Percentiles rank a stretch among this genome's conserved stretches.
phyloP scores from a whole-genome alignment of 2,888 invertebrate species.

The Cataglyphis albicans region DNA sequence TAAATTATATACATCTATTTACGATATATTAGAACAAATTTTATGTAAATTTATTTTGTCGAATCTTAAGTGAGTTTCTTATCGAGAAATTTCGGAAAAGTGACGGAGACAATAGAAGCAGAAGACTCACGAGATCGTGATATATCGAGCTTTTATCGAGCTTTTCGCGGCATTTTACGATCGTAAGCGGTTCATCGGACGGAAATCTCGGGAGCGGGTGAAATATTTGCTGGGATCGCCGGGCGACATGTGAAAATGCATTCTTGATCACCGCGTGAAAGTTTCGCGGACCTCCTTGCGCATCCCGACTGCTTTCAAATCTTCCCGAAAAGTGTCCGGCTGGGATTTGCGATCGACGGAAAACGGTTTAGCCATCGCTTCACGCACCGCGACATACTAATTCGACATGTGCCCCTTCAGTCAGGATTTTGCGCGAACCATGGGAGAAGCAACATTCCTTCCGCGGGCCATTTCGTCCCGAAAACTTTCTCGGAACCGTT shows the following conservation, averaged over 20 bases:
- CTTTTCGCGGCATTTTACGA: not conserved
- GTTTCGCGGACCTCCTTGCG: slow-evolving; percentile 31
- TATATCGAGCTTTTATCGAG: not conserved
- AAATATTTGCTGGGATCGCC: slow-evolving; percentile 42
- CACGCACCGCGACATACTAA: not conserved
- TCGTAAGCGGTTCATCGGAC: not conserved
- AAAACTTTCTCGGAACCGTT: slow-evolving; percentile 45
- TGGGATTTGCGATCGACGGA: slow-evolving; percentile 63
- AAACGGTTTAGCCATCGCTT: slow-evolving; percentile 44
- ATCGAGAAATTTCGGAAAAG: not conserved
- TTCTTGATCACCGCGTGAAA: slow-evolving; percentile 57
- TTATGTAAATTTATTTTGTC: not conserved
- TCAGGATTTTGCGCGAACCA: slow-evolving; percentile 46
- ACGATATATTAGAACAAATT: not conserved
- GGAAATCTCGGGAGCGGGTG: slow-evolving; percentile 5
- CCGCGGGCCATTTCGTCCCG: slow-evolving; percentile 60
- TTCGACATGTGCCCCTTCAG: slow-evolving; percentile 33
- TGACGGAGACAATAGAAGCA: not conserved
- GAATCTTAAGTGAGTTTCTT: not conserved
- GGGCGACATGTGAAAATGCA: slow-evolving; percentile 56
- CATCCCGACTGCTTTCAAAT: slow-evolving; percentile 34
- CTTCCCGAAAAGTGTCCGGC: slow-evolving; percentile 34
- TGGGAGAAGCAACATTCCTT: slow-evolving; percentile 67
- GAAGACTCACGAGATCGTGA: not conserved
- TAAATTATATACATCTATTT: not conserved